Conservation (phyloP, 2,113 vertebrate species). For the Leucosticte australis region DNA sequence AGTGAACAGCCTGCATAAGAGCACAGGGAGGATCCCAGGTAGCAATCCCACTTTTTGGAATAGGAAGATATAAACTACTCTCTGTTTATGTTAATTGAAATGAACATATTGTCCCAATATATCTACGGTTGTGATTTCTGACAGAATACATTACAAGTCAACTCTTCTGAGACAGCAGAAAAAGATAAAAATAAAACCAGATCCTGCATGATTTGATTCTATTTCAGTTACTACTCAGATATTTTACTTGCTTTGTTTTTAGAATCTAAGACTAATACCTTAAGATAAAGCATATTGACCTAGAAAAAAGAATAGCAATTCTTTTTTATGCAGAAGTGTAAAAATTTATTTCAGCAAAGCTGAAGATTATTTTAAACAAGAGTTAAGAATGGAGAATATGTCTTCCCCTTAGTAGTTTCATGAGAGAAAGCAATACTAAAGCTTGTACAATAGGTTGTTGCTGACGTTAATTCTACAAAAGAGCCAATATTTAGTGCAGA, state of each 20-base stretch:
- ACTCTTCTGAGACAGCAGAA: background rate
- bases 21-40: background rate
- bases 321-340: background rate
- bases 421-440: background rate
- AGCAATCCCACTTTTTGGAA: background rate
- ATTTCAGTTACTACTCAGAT: background rate
- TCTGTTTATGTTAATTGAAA: background rate
- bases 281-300: background rate
- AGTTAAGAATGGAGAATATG: background rate
- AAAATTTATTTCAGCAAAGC: background rate
- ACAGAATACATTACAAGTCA: background rate
- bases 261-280: background rate
- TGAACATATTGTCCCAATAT: background rate
- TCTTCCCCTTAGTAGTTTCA: background rate
- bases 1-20: background rate
- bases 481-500: background rate
- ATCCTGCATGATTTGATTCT: background rate
- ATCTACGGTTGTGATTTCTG: background rate
- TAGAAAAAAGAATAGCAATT: background rate
- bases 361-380: background rate
- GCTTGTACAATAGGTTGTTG: background rate
- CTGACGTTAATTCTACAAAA: background rate
- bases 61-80: background rate
- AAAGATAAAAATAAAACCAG: background rate
- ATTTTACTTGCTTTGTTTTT: background rate